Base-by-base conservation (phyloP, 1,140 invertebrate species). In the Cydia strobilella region DNA sequence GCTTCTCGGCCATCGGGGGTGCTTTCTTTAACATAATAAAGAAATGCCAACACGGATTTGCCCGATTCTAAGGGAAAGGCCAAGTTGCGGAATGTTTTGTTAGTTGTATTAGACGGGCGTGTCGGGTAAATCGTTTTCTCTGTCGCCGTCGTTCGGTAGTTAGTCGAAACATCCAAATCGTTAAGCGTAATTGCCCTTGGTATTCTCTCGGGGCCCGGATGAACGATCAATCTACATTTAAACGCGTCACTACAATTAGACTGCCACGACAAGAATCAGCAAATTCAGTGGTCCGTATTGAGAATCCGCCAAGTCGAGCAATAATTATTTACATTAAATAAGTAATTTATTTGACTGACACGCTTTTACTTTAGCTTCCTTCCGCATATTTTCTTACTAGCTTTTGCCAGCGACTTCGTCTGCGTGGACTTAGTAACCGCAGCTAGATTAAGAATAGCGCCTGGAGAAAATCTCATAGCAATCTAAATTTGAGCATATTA, bases 181-280 rank as follows among this genome's bases (percentile, higher is more conserved):
- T 69, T 69, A n/a, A 15, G 31, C 18, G 13, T 42, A 69, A 69
- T 69, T 69, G 65, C 31, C 35, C 13, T 66, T 9, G 5, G n/a
- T 39, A 69, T 42, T 35, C 65, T 69, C 65, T 42, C 27, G 65
- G 23, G 65, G 15, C 12, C 63, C 27, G 35, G 23, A 18, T 7
- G 65, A 4, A 18, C 35, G 27, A 7, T 42, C 65, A 31, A 69
- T 69, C 31, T 69, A 69, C 65, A 69, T 69, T 69, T 35, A 69
- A 39, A 69, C 9, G 25, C 27, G 31, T 35, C 15, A 5, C 13
- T 15, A 69, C 12, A 69, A 69, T 39, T 27, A 39, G 35, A 35
- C 35, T 69, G 2, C 20, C 15, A 18, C 31, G n/a, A 69, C 20
- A 59, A 9, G n/a, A 54, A 10, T 12, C 13, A 45, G 10, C 42